Base-by-base conservation (phyloP, 2,113 vertebrate species). In the Rhinogobius similis region DNA sequence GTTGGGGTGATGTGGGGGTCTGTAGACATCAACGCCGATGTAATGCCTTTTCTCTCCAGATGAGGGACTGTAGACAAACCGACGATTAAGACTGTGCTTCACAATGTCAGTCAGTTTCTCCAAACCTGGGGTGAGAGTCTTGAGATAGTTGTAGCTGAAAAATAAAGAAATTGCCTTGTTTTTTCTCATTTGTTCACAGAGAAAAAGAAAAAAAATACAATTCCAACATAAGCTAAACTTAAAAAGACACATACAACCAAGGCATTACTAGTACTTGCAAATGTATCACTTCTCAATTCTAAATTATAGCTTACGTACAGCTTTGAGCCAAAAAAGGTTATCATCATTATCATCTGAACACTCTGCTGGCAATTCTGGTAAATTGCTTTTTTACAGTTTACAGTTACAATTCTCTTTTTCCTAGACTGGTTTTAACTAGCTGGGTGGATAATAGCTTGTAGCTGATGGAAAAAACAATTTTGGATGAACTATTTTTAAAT, bases 101-200 rank as follows among this genome's bases (percentile, higher is more conserved):
- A 98, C 97, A 50, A 95, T 91, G 1, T 98, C 95, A 0, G 94
- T 97, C 78, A 98, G 88, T 76, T 88, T 92, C 24, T 96, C 94
- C 86, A 99, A 89, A 38, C 97, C 96, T 0, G 94, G 93, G 62
- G 93, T 93, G 5, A 72, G 73, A 0, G 94, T 93, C 29, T 94
- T 92, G 77, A 98, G 90, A 83, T 93, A 87, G 83, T 97, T 96
- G 82, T 96, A 98, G 80, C 97, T 99, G 88, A 29, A 72, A 20
- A 7, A 2, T 72, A 78, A 26, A 81, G 48, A 68, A n/a, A 27
- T 27, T 5, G n/a, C 11, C 21, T 16, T 44, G 14, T 18, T 44
- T 18, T 44, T 14, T 14, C 18, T 50, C 18, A 5, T 18, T 48
- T n/a, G 7, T 50, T 50, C 10, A 48, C 18, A 1, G 29, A 4